These are phyloP conservation scores for Pedionomus torquatus DNA, from an alignment of 2,113 vertebrate genomes.

Conservation along the genomic window DNA sequence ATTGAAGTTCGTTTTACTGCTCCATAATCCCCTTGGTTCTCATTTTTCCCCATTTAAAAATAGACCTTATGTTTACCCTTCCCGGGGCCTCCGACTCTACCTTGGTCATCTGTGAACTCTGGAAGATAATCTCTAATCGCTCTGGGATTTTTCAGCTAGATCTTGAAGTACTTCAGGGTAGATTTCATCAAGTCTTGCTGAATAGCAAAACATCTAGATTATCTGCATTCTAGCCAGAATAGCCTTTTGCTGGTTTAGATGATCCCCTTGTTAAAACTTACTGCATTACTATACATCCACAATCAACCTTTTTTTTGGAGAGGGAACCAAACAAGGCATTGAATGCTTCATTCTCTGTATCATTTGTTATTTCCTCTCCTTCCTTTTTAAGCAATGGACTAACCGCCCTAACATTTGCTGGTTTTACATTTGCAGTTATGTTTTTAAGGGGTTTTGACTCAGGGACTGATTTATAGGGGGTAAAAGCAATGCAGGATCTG, in stretches of 20 bases:
- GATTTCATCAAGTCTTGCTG: slow-evolving; percentile 52
- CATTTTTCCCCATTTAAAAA: slow-evolving; percentile 58
- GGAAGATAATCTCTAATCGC: slow-evolving; percentile 52
- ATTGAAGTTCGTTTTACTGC: slow-evolving; percentile 60
- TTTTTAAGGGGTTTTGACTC: slow-evolving; percentile 27
- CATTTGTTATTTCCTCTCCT: slow-evolving; percentile 33
- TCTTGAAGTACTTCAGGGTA: slow-evolving; percentile 21
- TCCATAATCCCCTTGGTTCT: slow-evolving; percentile 58
- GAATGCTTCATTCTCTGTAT: neutral
- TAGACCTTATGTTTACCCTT: slow-evolving; percentile 47
- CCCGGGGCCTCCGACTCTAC: slow-evolving; percentile 49
- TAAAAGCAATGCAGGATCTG: neutral
- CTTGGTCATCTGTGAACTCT: slow-evolving; percentile 52
- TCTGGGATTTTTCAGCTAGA: slow-evolving; percentile 33
- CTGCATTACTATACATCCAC: neutral
- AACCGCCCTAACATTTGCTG: neutral
- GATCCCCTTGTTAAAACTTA: slow-evolving; percentile 46
- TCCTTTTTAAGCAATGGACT: neutral
- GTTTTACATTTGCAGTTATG: neutral
- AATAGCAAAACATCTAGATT: slow-evolving; percentile 53
- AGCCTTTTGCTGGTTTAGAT: slow-evolving; percentile 31
- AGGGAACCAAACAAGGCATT: slow-evolving; percentile 52
- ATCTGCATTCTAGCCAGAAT: slow-evolving; percentile 12
- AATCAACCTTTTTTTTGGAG: neutral
- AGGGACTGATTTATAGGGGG: slow-evolving; percentile 6